phyloP scores from a whole-genome alignment of 2,888 invertebrate species.

The Cosmia pyralina region DNA sequence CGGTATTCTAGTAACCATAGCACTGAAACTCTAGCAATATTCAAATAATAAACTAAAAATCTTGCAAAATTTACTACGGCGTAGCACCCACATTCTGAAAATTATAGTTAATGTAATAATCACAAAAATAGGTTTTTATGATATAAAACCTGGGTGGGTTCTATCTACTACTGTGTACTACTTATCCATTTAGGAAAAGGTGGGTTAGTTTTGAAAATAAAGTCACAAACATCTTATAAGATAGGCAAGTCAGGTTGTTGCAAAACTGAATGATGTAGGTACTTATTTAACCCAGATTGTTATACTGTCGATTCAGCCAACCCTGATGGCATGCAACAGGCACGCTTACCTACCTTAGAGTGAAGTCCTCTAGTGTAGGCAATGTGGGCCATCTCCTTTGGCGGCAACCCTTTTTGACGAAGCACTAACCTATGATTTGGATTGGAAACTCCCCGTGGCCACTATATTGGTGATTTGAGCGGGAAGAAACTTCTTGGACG shows the following conservation, averaged over 20 bases:
- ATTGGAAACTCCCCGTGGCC: neutral
- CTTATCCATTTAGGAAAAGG: neutral
- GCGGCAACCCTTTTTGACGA: neutral
- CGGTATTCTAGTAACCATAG: too few species aligned
- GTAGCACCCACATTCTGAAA: neutral
- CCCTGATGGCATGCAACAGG: neutral
- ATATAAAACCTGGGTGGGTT: neutral
- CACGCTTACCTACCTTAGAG: neutral
- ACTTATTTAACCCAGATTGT: neutral
- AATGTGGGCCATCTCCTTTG: neutral
- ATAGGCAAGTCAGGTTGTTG: neutral
- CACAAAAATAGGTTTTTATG: too few species aligned
- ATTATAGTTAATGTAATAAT: too few species aligned
- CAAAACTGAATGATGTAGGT: neutral
- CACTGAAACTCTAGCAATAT: neutral
- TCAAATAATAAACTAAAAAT: neutral
- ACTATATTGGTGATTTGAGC: neutral
- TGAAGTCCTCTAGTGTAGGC: neutral
- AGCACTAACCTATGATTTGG: neutral
- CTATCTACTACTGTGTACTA: neutral
- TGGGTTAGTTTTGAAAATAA: neutral
- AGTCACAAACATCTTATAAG: neutral
- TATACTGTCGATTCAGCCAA: neutral
- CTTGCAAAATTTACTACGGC: neutral
- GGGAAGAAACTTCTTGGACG: neutral